Evolutionary conservation across 2,797 vertebrate genomes (phyloP), one percentile per base, ranked within the genome.

Genomic region (Melanotaenia pygmaea): DNA sequence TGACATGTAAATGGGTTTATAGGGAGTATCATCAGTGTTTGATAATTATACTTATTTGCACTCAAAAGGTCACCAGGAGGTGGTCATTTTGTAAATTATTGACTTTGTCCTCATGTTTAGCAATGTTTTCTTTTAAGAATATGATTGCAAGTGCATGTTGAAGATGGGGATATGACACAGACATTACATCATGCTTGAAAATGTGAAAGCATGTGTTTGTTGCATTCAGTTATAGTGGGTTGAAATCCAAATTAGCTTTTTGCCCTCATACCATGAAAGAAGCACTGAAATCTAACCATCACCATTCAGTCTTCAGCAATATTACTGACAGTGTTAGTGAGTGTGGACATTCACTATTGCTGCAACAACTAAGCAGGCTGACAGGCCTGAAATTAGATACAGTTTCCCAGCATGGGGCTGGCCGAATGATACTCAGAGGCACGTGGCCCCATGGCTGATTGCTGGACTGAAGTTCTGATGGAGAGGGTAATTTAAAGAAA

Each of bases 401-500:
- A 78, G 65, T 45, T 57, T 70, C 74, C 66, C 76, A 70, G 75
- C 53, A 74, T 77, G 82, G 67, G 70, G 67, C 14, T 9, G 12
- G 59, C 40, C 59, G 57, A 34, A 75, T 64, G 75, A 70, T 80
- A 77, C 86, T 81, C 58, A 67, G 74, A 76, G 84, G 64, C 71
- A 82, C 10, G 10, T 64, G 71, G 75, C 81, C 72, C 72, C 66
- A 18, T 50, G 70, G 75, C 62, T 82, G 81, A 88, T 86, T 82
- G 82, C 81, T 56, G 72, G 75, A 75, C 84, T 66, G 79, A 86
- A 45, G 77, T 78, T 84, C 87, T 92, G 86, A 91, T 90, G 89
- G 81, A 87, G 85, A 84, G 80, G 85, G 81, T 92, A 88, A 92
- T 92, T 89, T 90, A 88, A 85, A 76, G 82, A 85, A 80, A 88